phyloP scores from a whole-genome alignment of 2,888 invertebrate species.

The Spilosoma lubricipeda region DNA sequence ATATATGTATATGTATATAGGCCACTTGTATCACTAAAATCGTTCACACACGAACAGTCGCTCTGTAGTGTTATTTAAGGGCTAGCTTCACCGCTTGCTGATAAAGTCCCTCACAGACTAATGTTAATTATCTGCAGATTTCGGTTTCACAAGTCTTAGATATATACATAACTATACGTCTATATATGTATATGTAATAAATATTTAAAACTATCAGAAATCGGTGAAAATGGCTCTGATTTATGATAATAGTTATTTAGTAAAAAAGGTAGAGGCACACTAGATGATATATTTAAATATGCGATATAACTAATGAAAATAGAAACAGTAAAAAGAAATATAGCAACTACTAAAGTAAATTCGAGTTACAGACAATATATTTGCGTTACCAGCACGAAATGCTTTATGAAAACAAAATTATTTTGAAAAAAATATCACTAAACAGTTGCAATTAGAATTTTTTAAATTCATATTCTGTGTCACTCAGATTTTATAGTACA shows the following conservation, averaged over 20 bases:
- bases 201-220: no score
- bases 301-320: no score
- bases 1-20: neutral
- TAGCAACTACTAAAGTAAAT: neutral
- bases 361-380: neutral
- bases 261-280: neutral
- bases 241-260: neutral
- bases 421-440: neutral
- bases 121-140: no score
- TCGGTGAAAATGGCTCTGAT: neutral
- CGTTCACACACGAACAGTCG: slow-evolving; percentile 2
- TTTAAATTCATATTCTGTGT: no score
- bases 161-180: no score
- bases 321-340: neutral
- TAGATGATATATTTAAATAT: neutral
- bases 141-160: no score
- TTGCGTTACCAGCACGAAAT: neutral
- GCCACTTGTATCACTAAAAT: slow-evolving; percentile 16
- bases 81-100: no score
- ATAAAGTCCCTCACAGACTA: no score
- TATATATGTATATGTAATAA: no score
- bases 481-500: neutral
- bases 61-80: neutral
- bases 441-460: no score
- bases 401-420: neutral